These are phyloP conservation scores for Lydus trimaculatus DNA, from an alignment of 2,888 invertebrate species.

Conservation along the genomic window DNA sequence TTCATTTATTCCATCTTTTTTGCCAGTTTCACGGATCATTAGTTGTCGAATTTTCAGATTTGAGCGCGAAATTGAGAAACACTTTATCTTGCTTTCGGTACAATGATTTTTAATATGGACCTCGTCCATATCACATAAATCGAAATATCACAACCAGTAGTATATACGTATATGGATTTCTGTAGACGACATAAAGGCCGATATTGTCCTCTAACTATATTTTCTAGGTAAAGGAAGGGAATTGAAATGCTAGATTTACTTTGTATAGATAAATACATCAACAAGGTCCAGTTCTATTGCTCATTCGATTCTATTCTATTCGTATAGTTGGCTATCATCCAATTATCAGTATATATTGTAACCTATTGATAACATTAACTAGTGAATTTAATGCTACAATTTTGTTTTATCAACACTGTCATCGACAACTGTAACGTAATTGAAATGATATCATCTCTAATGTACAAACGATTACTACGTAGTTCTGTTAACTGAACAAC, in stretches of 20 bases:
- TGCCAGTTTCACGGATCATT: constrained; percentile 50
- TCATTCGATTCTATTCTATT: not conserved
- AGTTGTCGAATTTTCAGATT: constrained; percentile 44
- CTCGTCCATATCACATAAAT: constrained; percentile 46
- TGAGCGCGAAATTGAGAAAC: constrained; percentile 48
- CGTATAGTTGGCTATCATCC: not conserved
- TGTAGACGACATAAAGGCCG: constrained; percentile 37
- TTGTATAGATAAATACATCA: not conserved
- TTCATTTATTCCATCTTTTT: constrained; percentile 19
- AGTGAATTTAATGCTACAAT: not conserved
- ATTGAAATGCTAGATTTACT: not conserved
- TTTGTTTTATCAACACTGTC: not conserved
- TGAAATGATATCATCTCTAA: not conserved
- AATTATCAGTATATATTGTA: not conserved
- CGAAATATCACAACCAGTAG: constrained; percentile 46
- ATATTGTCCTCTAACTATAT: constrained; percentile 15
- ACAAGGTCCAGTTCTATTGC: not conserved
- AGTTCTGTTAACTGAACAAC: too few relatives aligned
- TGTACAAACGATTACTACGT: not conserved
- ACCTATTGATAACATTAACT: not conserved
- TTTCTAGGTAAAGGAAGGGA: not conserved
- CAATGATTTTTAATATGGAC: constrained; percentile 53
- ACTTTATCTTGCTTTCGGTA: constrained; percentile 56
- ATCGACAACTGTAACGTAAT: not conserved
- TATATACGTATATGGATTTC: constrained; percentile 23